Percentiles rank a stretch among this genome's conserved stretches.
These are phyloP conservation scores for Elephantulus edwardii DNA, from an alignment of 2,113 vertebrate species.

Conservation along the genomic window DNA sequence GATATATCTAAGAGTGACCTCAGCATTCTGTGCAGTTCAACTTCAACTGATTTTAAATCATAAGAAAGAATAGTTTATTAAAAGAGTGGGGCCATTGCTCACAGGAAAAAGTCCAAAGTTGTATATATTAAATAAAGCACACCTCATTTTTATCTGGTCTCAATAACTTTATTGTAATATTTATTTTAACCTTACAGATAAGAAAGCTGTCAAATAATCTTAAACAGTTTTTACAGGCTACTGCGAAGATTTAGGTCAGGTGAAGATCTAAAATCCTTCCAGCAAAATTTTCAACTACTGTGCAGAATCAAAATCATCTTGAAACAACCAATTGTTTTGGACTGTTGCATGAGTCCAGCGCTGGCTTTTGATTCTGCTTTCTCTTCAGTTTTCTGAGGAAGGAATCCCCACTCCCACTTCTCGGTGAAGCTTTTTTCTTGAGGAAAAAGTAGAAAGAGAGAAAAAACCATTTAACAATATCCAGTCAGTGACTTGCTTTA, in stretches of 20 bases:
- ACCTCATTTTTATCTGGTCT: not conserved
- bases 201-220: not conserved
- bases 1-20: not conserved
- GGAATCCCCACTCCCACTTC: not conserved
- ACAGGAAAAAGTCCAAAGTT: not conserved
- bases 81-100: not conserved
- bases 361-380: not conserved
- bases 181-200: not conserved
- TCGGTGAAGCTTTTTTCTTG: not conserved
- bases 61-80: not conserved
- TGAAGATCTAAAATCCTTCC: not conserved
- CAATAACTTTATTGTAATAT: not conserved
- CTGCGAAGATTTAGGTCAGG: not conserved
- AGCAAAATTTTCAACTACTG: not conserved
- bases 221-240: not conserved
- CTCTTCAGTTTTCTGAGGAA: not conserved
- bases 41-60: not conserved
- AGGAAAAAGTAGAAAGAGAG: not conserved
- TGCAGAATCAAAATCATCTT: not conserved
- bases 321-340: not conserved
- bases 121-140: not conserved
- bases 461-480: not conserved
- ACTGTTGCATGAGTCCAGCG: not conserved
- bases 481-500: not conserved
- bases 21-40: not conserved